Evolutionary conservation across 2,113 vertebrate genomes (phyloP).

Genomic region (Protobothrops mucrosquamatus): DNA sequence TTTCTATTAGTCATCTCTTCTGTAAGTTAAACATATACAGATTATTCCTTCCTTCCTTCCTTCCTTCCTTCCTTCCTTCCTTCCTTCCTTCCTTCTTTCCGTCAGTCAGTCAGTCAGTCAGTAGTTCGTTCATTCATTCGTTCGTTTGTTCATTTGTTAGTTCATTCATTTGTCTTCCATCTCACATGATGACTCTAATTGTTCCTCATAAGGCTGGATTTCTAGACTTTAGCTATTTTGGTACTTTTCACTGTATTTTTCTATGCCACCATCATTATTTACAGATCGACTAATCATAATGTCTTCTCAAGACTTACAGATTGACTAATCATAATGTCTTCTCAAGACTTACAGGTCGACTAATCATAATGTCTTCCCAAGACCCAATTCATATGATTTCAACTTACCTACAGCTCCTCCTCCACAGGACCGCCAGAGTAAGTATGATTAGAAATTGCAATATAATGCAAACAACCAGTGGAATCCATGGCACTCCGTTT

Average conservation of each 20-base stretch:
- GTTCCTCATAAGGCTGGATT: neutral
- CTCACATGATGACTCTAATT: neutral
- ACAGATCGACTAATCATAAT: neutral
- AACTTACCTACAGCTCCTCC: neutral
- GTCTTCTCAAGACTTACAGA: neutral
- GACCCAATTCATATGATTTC: neutral
- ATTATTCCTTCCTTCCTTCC: neutral
- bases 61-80: too few species aligned
- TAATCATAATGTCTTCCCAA: neutral
- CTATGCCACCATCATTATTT: neutral
- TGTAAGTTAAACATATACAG: neutral
- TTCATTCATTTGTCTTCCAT: neutral
- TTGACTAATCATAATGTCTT: neutral
- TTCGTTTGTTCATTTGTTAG: neutral
- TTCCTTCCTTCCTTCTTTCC: too few species aligned
- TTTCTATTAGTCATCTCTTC: neutral
- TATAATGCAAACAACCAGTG: neutral
- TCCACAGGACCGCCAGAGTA: neutral
- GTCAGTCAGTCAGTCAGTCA: too few species aligned
- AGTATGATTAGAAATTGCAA: conserved; percentile 4
- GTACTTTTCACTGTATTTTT: neutral
- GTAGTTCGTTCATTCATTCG: neutral
- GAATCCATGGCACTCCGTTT: neutral
- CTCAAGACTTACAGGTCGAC: neutral
- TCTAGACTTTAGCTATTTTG: neutral